Base-by-base conservation (phyloP, 1,140 invertebrate species). In the honey bee (Apis mellifera) region DNA sequence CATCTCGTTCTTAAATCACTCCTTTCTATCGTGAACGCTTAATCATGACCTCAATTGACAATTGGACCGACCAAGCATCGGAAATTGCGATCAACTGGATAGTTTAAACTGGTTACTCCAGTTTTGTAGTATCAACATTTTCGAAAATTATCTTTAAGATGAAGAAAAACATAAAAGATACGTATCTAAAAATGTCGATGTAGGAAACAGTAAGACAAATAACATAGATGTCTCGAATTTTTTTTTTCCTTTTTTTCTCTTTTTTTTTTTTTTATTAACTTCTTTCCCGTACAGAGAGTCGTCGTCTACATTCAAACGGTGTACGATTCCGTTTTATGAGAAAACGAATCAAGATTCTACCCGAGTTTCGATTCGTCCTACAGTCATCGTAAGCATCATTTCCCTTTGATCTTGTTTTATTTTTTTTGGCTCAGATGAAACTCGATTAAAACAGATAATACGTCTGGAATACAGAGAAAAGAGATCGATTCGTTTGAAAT, bases 391-490 rank as follows among this genome's bases (percentile, higher is more conserved):
- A 42, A 42, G 78, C 79, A 75, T 50, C n/a, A 17, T 55, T 86
- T 70, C 21, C 82, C 21, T 79, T 77, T 80, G 79, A 72, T 83
- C 68, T 74, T 75, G 52, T 62, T 55, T 19, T n/a, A n/a, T 57
- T 13, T 32, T 32, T 21, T 48, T 9, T 19, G 23, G 13, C 52
- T 59, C 48, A 11, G n/a, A 23, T 19, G 23, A 52, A 54, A 62
- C 23, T 50, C 19, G 54, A 12, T 88, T 89, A 89, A 64, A 89
- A 89, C 0, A 89, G 84, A 76, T 89, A 89, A 19, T 88, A 89
- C 9, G 87, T 89, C 87, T 89, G 68, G 62, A 88, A 88, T n/a
- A 50, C 1, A 50, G 2, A n/a, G 21, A 66, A 7, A 21, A 17
- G 17, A 26, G 2, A 1, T 52, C 2, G 8, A n/a, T n/a, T 42